Evolutionary conservation across 2,797 vertebrate genomes (phyloP), one percentile per base, ranked within the genome.

Genomic region (Scyliorhinus canicula): DNA sequence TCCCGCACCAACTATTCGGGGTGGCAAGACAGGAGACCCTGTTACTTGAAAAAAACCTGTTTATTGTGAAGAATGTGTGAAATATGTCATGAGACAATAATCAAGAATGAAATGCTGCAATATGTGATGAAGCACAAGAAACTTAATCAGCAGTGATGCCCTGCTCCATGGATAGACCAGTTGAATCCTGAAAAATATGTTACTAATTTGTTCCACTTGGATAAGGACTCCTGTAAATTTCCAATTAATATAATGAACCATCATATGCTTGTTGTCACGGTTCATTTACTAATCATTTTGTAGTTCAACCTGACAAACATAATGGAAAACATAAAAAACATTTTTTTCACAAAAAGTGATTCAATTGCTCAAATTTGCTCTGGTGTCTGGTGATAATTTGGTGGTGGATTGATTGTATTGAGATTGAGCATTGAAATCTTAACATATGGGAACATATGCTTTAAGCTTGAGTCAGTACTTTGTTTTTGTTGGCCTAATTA

Each of bases 381-480:
- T 44, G 21, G 8, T 44, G 21, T 60, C 60, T 65, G 21, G 24
- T 26, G 28, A 91, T 44, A 91, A 91, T 65, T 90, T 91, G 60
- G 19, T n/a, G 52, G 40, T 91, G 88, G 26, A 91, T 65, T 91
- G 60, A 65, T 28, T 91, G n/a, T n/a, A 63, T 63, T 14, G 4
- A 63, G 14, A 21, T 65, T 65, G n/a, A 91, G 88, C 50, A 57
- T 90, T 82, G 16, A 90, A 55, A 65, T 65, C 24, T 65, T 91
- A 91, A 65, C 63, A 91, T 91, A 65, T 91, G 57, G 60, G 55
- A 60, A 12, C 85, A 88, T 88, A 88, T 65, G 40, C n/a, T 44
- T 91, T 65, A 91, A 91, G 47, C 60, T 91, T 90, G 86, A 57
- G 55, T 90, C 35, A 90, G 35, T 90, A 57, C 52, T 88, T 88